phyloP scores from a whole-genome alignment of 2,888 invertebrate species.

The Aphidoletes aphidimyza region DNA sequence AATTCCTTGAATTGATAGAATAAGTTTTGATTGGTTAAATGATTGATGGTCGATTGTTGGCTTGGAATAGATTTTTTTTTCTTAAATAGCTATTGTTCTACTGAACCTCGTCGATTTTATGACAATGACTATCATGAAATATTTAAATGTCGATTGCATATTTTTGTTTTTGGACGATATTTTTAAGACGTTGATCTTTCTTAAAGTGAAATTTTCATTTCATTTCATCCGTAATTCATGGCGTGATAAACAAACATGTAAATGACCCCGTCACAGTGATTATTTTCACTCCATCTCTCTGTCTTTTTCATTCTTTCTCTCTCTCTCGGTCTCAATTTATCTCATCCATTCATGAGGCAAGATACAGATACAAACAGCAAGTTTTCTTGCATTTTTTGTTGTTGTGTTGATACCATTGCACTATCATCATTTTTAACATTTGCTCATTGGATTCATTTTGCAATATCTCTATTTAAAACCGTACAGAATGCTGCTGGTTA shows the following conservation, averaged over 20 bases:
- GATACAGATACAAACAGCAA: too few species aligned
- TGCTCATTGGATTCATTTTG: background rate
- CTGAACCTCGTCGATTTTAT: too few species aligned
- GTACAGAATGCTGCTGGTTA: background rate
- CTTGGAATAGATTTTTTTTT: too few species aligned
- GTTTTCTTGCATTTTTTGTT: background rate
- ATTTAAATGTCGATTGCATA: too few species aligned
- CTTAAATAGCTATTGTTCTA: too few species aligned
- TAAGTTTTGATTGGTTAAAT: too few species aligned
- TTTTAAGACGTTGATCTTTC: background rate
- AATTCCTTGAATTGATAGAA: too few species aligned
- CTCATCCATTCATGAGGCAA: background rate
- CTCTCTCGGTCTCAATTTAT: too few species aligned
- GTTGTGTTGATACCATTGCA: background rate
- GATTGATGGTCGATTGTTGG: too few species aligned
- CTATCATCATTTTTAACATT: background rate
- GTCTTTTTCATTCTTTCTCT: too few species aligned
- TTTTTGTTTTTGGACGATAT: background rate
- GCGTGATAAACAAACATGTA: background rate
- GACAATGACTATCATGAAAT: too few species aligned
- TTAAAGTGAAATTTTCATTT: conserved; percentile 16
- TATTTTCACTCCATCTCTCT: too few species aligned
- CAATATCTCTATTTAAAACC: background rate
- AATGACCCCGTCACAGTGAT: conserved; percentile 16
- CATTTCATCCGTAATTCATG: background rate